phyloP scores from a whole-genome alignment of 2,797 vertebrate species.

The Echeneis naucrates region DNA sequence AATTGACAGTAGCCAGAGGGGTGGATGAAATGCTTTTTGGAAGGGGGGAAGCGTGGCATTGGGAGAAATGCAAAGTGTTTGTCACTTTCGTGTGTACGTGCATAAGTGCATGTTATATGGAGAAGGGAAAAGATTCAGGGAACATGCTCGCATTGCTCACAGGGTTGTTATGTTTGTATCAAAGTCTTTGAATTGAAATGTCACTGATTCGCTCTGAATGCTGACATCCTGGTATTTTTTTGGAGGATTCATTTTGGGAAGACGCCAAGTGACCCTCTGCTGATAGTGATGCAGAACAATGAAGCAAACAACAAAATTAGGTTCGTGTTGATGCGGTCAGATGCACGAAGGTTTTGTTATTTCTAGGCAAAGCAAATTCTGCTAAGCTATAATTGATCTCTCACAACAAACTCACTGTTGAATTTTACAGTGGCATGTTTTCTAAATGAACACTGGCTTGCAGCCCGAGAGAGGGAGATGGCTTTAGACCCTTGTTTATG shows the following conservation, averaged over 20 bases:
- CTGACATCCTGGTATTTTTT: conserved; percentile 13
- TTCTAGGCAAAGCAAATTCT: conserved; percentile 61
- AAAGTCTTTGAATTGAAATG: conserved; percentile 5
- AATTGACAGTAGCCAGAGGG: conserved; percentile 38
- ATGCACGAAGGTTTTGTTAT: conserved; percentile 54
- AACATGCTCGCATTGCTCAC: conserved; percentile 15
- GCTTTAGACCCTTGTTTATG: conserved; percentile 27
- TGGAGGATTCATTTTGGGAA: conserved; percentile 19
- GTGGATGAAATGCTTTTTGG: conserved; percentile 42
- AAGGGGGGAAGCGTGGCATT: conserved; percentile 43
- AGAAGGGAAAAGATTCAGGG: conserved; percentile 21
- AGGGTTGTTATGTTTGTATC: not conserved
- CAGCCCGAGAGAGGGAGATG: conserved; percentile 19
- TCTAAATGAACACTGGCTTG: conserved; percentile 34
- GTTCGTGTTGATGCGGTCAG: conserved; percentile 55
- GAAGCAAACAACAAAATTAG: conserved; percentile 71
- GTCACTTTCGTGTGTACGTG: not conserved
- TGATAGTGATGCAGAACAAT: conserved; percentile 64
- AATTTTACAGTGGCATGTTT: conserved; percentile 47
- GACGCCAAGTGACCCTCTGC: conserved; percentile 45
- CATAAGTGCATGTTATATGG: not conserved
- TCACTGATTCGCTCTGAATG: not conserved
- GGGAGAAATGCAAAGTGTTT: conserved; percentile 25
- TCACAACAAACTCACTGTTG: conserved; percentile 50
- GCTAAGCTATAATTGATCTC: conserved; percentile 62